Evolutionary conservation across 2,888 invertebrate genomes (phyloP).

Genomic region (Drymonia ruficornis): DNA sequence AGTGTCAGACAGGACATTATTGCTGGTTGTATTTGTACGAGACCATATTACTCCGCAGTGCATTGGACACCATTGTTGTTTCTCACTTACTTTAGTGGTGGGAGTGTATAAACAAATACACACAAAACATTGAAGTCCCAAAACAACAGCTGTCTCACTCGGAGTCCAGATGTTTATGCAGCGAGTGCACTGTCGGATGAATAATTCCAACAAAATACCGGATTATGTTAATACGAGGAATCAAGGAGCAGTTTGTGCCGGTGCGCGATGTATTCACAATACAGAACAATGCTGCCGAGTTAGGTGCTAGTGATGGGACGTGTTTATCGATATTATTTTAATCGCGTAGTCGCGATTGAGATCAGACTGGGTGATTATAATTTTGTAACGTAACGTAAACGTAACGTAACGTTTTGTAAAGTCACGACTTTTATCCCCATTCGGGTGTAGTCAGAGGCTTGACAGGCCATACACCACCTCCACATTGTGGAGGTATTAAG

Average conservation of each 20-base stretch:
- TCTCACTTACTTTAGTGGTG: no score
- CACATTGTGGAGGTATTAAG: no score
- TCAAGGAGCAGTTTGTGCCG: constrained; percentile 42
- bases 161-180: constrained; percentile 49
- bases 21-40: no score
- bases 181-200: constrained; percentile 51
- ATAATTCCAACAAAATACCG: constrained; percentile 67
- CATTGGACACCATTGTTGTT: no score
- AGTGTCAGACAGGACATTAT: no score
- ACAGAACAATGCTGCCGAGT: constrained; percentile 33
- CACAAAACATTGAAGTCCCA: constrained; percentile 6
- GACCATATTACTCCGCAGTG: no score
- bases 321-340: not conserved
- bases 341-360: no score
- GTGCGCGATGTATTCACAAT: constrained; percentile 36
- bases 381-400: no score
- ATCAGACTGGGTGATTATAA: not conserved
- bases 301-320: constrained; percentile 12
- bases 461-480: no score
- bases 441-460: no score
- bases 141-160: constrained; percentile 11
- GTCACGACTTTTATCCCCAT: no score
- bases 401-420: no score
- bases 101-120: not conserved
- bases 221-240: constrained; percentile 69